Conservation (phyloP, 2,797 vertebrate genomes). For the Chaunax sp. region DNA sequence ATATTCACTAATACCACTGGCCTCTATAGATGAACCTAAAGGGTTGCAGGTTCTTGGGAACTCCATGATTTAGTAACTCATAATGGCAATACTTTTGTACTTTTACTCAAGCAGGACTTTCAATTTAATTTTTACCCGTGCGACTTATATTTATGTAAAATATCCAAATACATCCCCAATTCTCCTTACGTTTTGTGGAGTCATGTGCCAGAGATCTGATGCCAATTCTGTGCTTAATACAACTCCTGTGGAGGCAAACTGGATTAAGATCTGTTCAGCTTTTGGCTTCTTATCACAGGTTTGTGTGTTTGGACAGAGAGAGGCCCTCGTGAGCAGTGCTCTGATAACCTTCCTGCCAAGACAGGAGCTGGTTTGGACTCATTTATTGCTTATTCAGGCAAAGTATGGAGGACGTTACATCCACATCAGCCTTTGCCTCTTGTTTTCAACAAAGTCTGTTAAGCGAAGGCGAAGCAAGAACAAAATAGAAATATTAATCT, state of each 20-base stretch:
- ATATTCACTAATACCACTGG: neutral
- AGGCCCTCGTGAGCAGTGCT: neutral
- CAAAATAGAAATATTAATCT: no score
- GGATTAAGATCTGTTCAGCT: neutral
- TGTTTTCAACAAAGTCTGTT: neutral
- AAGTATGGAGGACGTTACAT: neutral
- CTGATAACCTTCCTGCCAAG: slow-evolving; percentile 13
- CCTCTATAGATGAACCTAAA: neutral
- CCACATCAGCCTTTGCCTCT: neutral
- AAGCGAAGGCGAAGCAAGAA: neutral
- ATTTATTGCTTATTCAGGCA: slow-evolving; percentile 10
- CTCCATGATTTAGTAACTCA: no score
- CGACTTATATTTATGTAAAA: neutral
- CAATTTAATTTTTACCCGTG: no score
- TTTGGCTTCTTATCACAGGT: slow-evolving; percentile 3
- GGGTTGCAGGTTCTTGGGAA: no score
- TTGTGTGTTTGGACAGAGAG: neutral
- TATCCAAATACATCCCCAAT: neutral
- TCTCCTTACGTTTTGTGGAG: neutral
- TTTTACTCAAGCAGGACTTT: no score
- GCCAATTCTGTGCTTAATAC: neutral
- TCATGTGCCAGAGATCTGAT: neutral
- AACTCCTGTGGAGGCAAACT: neutral
- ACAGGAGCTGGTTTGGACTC: slow-evolving; percentile 1
- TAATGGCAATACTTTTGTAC: no score